A percentile compares a stretch with the other conserved stretches of the same genome.
Conservation (phyloP, 1,140 invertebrate genomes). For the Wiebesia pumilae region DNA sequence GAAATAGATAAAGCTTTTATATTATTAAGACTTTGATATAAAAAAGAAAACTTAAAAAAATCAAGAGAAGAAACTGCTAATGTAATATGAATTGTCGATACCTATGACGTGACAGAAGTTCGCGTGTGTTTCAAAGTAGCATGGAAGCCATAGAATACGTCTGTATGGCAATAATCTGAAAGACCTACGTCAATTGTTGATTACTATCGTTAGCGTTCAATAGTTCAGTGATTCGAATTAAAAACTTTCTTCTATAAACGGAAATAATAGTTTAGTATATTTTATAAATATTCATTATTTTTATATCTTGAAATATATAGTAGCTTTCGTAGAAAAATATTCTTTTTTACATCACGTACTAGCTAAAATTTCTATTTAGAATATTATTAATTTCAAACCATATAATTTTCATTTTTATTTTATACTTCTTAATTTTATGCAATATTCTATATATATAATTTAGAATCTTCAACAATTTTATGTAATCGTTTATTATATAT, state of each 20-base stretch:
- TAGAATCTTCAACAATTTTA: no score
- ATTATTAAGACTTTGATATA: background rate
- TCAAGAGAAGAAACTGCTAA: background rate
- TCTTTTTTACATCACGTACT: no score
- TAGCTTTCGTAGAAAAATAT: no score
- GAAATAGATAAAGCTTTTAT: background rate
- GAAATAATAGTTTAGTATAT: background rate
- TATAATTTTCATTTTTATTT: no score
- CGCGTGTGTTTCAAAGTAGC: slow-evolving; percentile 54
- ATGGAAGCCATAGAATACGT: slow-evolving; percentile 58
- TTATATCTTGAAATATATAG: no score
- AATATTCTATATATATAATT: no score
- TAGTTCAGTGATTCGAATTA: background rate
- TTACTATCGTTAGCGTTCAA: background rate
- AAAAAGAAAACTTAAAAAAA: no score
- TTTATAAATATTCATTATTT: background rate
- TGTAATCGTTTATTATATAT: no score
- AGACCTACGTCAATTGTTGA: slow-evolving; percentile 20
- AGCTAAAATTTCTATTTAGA: no score
- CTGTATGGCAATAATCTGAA: slow-evolving; percentile 40
- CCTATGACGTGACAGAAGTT: slow-evolving; percentile 52
- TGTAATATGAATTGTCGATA: slow-evolving; percentile 9
- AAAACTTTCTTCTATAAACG: background rate
- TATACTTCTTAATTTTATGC: no score
- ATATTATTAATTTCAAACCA: no score